Percentiles rank a stretch among this genome's conserved stretches.
Conservation (phyloP, 2,113 vertebrate genomes). For the Poeciliopsis occidentalis region DNA sequence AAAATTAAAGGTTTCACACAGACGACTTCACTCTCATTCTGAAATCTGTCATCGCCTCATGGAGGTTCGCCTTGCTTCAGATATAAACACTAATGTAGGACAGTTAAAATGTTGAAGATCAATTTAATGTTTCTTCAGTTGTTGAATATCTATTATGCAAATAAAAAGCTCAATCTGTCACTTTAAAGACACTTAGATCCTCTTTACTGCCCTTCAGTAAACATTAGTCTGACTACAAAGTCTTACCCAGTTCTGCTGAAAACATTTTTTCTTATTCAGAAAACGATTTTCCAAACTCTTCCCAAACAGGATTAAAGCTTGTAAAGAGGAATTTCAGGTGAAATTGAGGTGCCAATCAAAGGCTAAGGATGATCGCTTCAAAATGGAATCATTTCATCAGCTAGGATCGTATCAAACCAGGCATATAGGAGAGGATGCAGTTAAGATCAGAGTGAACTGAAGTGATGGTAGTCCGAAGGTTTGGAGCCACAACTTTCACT, state of each 20-base stretch:
- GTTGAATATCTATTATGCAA: background rate
- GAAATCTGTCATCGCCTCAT: constrained; percentile 16
- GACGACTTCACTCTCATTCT: constrained; percentile 51
- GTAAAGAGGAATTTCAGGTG: background rate
- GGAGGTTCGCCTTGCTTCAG: constrained; percentile 16
- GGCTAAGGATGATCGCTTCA: no score
- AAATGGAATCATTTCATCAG: no score
- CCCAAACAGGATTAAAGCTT: background rate
- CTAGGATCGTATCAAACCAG: no score
- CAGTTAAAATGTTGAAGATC: background rate
- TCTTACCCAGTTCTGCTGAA: background rate
- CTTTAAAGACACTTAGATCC: background rate
- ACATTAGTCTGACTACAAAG: no score
- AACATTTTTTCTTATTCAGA: background rate
- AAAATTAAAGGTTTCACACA: constrained; percentile 57
- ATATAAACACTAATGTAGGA: background rate
- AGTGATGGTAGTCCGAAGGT: background rate
- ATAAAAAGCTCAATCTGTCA: background rate
- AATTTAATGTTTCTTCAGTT: constrained; percentile 4
- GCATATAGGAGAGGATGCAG: no score
- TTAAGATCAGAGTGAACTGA: background rate
- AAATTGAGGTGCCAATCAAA: no score
- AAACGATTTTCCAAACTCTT: background rate
- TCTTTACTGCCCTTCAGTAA: no score
- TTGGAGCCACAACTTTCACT: no score